Base-by-base conservation (phyloP, 2,888 invertebrate genomes). In the Acrocera orbiculus region DNA sequence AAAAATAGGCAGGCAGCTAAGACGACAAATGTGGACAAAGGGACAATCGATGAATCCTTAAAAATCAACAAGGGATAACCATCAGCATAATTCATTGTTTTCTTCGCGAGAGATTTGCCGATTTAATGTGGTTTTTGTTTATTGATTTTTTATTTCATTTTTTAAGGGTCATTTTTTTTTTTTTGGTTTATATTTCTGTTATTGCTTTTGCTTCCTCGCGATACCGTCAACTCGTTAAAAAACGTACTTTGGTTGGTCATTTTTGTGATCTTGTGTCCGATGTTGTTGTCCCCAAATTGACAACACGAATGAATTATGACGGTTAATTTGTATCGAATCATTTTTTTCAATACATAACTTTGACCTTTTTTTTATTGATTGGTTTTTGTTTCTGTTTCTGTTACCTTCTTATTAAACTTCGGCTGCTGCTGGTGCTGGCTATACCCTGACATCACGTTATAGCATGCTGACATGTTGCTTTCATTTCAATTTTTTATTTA, bases 281-380 rank as follows among this genome's bases (percentile, higher is more conserved):
- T n/a, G n/a, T n/a, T n/a, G n/a, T n/a, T n/a, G n/a, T 23, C 3
- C 35, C 32, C 42, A 42, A 42, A 42, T 42, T 42, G 42, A 42
- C 42, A 42, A 39, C 41, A 41, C 24, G 36, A 41, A 42, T 42
- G 42, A 42, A 41, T 41, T 42, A 42, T 42, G 42, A 42, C 42
- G 42, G 42, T 42, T 42, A 42, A 42, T 42, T 42, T 42, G 42
- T 42, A 42, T 41, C 42, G 40, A 41, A 42, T 41, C 42, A 42
- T 41, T 42, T 42, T 39, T 42, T 41, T 34, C 28, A 32, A 41
- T 34, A 41, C 37, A 39, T 37, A 32, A 35, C 31, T 30, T 30
- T 22, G 24, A 32, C 25, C 32, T 37, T 37, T 37, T 33, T 37
- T 36, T 29, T 22, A 32, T 27, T 16, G 22, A 30, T 27, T 16